Evolutionary conservation across 2,888 invertebrate genomes (phyloP).

Genomic region (Aphodius sticticus): DNA sequence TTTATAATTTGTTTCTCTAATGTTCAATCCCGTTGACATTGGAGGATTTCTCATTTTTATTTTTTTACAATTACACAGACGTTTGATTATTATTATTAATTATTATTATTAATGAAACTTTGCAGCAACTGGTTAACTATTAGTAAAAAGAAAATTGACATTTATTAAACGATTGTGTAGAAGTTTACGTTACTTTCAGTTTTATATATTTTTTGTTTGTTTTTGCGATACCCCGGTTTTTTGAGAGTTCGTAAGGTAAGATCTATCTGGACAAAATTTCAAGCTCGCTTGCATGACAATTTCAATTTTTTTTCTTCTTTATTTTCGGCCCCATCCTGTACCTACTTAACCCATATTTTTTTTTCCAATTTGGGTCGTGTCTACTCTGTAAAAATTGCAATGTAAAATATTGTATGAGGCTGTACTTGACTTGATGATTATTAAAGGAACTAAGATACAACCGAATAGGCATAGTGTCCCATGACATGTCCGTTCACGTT

Average conservation of each 20-base stretch:
- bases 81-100: background rate
- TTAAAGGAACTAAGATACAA: conserved; percentile 27
- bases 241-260: background rate
- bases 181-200: background rate
- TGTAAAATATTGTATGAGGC: conserved; percentile 22
- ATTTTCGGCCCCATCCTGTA: background rate
- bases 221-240: background rate
- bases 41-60: background rate
- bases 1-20: background rate
- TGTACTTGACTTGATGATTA: conserved; percentile 15
- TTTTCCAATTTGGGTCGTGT: background rate
- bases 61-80: background rate
- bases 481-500: conserved; percentile 31
- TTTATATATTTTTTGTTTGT: background rate
- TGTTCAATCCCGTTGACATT: background rate
- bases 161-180: background rate
- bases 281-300: background rate
- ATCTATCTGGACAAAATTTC: background rate
- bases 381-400: conserved; percentile 16
- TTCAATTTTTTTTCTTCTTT: background rate
- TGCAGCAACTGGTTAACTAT: background rate
- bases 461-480: conserved; percentile 35
- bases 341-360: background rate
- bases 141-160: background rate
- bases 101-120: background rate